A percentile compares a stretch with the other conserved stretches of the same genome.
These are phyloP conservation scores for Chelonus insularis DNA, from an alignment of 1,140 invertebrate species.

Conservation along the genomic window DNA sequence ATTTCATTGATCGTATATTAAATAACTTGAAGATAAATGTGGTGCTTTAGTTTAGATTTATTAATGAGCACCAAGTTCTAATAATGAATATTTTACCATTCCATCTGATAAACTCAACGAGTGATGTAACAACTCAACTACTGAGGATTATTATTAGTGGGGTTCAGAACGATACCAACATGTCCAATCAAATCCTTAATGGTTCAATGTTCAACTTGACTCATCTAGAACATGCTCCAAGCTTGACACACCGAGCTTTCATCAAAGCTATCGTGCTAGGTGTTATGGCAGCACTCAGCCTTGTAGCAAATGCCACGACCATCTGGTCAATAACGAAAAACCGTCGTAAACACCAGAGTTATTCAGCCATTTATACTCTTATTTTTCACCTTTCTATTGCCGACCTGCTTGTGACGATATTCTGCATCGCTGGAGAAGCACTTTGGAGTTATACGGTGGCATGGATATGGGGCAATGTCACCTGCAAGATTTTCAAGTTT, in stretches of 20 bases:
- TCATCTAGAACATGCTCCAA: conserved; percentile 68
- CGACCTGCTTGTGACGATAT: conserved; percentile 77
- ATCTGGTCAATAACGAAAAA: conserved; percentile 72
- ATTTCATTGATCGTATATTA: too few species aligned
- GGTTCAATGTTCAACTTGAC: conserved; percentile 51
- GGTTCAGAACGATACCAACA: too few species aligned
- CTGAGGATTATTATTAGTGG: too few species aligned
- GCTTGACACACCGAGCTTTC: conserved; percentile 62
- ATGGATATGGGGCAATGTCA: conserved; percentile 76
- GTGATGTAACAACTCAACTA: too few species aligned
- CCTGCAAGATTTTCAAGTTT: conserved; percentile 82
- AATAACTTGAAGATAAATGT: too few species aligned
- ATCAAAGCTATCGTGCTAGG: conserved; percentile 68
- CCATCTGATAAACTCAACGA: too few species aligned
- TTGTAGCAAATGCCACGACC: conserved; percentile 74
- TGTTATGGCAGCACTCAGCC: conserved; percentile 70
- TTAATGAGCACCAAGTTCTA: too few species aligned
- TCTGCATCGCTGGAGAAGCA: conserved; percentile 78
- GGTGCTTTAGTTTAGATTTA: too few species aligned
- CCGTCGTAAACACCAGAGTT: conserved; percentile 62
- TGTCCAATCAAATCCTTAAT: too few species aligned
- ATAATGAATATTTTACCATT: too few species aligned
- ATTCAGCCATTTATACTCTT: conserved; percentile 74
- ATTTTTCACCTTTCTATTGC: conserved; percentile 77
- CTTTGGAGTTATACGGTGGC: conserved; percentile 79